Evolutionary conservation across 2,797 vertebrate species (phyloP).

Genomic region (Aselliscus stoliczkanus): DNA sequence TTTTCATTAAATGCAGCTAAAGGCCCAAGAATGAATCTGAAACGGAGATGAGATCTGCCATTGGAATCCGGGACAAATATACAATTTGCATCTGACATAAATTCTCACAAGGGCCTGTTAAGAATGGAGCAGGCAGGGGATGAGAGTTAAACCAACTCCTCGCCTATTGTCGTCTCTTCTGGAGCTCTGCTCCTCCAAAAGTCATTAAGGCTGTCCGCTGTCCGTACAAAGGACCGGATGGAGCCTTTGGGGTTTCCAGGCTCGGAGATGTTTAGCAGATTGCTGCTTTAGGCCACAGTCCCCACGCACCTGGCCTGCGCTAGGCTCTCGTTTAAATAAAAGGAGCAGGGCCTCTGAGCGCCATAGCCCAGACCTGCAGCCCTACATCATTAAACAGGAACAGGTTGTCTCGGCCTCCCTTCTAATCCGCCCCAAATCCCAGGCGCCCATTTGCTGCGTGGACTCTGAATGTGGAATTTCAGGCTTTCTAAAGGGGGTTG

Average conservation of each 20-base stretch:
- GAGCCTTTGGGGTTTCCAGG: constrained; percentile 8
- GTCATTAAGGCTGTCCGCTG: neutral
- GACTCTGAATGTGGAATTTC: neutral
- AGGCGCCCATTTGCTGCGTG: neutral
- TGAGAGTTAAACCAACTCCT: constrained; percentile 56
- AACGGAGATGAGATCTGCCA: neutral
- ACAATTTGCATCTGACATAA: constrained; percentile 57
- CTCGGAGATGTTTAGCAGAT: constrained; percentile 37
- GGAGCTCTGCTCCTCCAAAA: neutral
- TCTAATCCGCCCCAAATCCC: neutral
- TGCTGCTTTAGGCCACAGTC: neutral
- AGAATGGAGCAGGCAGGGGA: constrained; percentile 16
- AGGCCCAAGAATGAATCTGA: constrained; percentile 48
- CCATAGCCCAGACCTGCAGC: neutral
- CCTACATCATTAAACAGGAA: neutral
- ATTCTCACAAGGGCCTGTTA: constrained; percentile 45
- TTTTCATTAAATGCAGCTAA: constrained; percentile 60
- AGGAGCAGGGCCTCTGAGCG: neutral
- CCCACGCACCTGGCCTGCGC: fast-evolving
- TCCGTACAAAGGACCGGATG: neutral
- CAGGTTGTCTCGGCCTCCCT: neutral
- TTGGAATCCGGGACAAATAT: constrained; percentile 50
- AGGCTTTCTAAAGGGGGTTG: neutral
- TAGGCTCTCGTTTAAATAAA: neutral
- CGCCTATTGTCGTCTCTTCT: neutral